Base-by-base conservation (phyloP, 1,140 invertebrate genomes). In the Rhynchophorus ferrugineus region DNA sequence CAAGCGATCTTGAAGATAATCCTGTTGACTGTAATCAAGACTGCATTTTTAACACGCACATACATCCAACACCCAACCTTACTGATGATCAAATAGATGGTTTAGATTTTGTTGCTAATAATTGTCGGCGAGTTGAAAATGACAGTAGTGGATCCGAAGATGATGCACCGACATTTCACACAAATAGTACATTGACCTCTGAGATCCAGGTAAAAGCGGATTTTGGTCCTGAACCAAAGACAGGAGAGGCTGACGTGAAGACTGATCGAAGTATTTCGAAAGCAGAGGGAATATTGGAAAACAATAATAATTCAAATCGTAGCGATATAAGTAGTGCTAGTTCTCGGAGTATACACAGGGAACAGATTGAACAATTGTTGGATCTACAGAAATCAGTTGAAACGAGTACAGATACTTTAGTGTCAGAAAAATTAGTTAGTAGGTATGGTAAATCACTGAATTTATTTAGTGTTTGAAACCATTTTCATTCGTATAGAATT, bases 391-490 rank as follows among this genome's bases (percentile, higher is more conserved):
- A 51, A 19, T 63, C 63, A 8, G 45, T 71, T 34, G 71, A 74
- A 54, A 74, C 71, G 11, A 75, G 71, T 57, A 73, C 73, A 16
- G 72, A 74, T 48, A 74, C 73, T 22, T 58, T 74, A 47, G 71
- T 73, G 38, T 64, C 69, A 34, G 67, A 68, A 14, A 50, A 61
- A 34, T 13, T 54, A 2, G 44, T 52, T 42, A 35, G 44, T 44
- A 55, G 57, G 62, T 65, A 44, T 62, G 60, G 56, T 35, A 17
- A 46, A 29, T n/a, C n/a, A n/a, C n/a, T n/a, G n/a, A n/a, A n/a
- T n/a, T n/a, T n/a, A n/a, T n/a, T n/a, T n/a, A n/a, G n/a, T n/a
- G n/a, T n/a, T n/a, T n/a, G n/a, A n/a, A n/a, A n/a, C n/a, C n/a
- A n/a, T n/a, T n/a, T n/a, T n/a, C n/a, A n/a, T n/a, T n/a, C n/a